Evolutionary conservation across 2,888 invertebrate genomes (phyloP), one percentile per base, ranked within the genome.

Genomic region (Nemotelus pantherinus): DNA sequence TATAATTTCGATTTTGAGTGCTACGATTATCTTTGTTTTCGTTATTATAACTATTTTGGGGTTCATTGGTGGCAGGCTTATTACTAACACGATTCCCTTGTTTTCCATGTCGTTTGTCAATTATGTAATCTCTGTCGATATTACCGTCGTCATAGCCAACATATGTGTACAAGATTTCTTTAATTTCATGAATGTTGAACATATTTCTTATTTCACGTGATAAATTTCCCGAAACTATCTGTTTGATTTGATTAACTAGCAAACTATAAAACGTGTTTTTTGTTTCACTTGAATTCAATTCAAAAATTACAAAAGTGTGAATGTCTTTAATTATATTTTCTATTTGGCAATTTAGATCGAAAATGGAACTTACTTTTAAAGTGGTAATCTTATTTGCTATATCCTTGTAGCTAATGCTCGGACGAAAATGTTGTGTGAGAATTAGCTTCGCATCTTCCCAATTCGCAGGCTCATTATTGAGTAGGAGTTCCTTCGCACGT

Each of bases 261-360:
- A 58, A n/a, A n/a, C 4, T 25, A 25, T 58, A 58, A 58, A 58
- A 58, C 4, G 58, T 58, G 25, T 58, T 58, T 58, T 58, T 58
- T n/a, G 9, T 58, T 10, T 2, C n/a, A n/a, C 4, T n/a, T 10
- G 5, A 1, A 58, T 58, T n/a, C 4, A 1, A 5, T n/a, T 58
- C n/a, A 25, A n/a, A 58, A n/a, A 25, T 58, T 5, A 25, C 9
- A 58, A 58, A 58, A n/a, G 9, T n/a, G 25, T 58, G 1, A 58
- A 58, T 58, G 9, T 58, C 58, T 58, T 9, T 5, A 58, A 58
- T 58, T 1, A 58, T 9, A 10, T 58, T 9, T 58, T 58, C 58
- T 58, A 58, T n/a, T 58, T 58, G 9, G 5, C 9, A 58, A 58
- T 58, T 58, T 58, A 58, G n/a, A 25, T 58, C 58, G 2, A 0